Evolutionary conservation across 2,888 invertebrate genomes (phyloP), one percentile per base, ranked within the genome.

Genomic region (Ischnura elegans): DNA sequence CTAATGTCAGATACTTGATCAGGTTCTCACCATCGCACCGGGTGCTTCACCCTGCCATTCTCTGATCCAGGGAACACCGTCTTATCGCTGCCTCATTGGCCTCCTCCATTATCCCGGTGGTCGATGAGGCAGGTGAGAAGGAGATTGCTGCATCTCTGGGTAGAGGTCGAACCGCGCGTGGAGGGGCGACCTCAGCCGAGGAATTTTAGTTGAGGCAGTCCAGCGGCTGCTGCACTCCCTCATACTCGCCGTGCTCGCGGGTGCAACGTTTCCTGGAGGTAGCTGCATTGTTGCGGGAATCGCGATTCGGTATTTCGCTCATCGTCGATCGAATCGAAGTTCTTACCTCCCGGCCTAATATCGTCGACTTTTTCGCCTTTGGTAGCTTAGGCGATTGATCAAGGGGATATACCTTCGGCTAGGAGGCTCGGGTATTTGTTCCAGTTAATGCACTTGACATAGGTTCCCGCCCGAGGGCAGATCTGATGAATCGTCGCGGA

Each of bases 181-280:
- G 51, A 8, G n/a, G 13, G 36, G 16, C 61, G 6, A 76, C 10
- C 76, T 76, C 76, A 29, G 16, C 76, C 29, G 13, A 76, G 76
- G 76, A 76, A 76, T 76, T 29, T 76, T 76, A 76, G 76, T 76
- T 36, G 36, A 76, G 76, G 76, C 29, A 76, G 76, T 76, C 29
- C 76, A n/a, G n/a, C 47, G 66, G 2, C 36, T 13, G 36, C 0
- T 76, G n/a, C 29, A 2, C 61, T 55, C 55, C 55, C 61, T n/a
- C 2, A 1, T 19, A 2, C 10, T 8, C 66, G 29, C n/a, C n/a
- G n/a, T n/a, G n/a, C 25, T 76, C 8, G 2, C 51, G 2, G 4
- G 36, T 10, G 36, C 76, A 36, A n/a, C 36, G 76, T 29, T 29
- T 6, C 76, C 36, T 36, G 5, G 13, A 36, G 66, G 66, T 76